Percentiles rank a stretch among this genome's conserved stretches.
These are phyloP conservation scores for Epirrhoe tristata DNA, from an alignment of 2,888 invertebrate species.

Conservation along the genomic window DNA sequence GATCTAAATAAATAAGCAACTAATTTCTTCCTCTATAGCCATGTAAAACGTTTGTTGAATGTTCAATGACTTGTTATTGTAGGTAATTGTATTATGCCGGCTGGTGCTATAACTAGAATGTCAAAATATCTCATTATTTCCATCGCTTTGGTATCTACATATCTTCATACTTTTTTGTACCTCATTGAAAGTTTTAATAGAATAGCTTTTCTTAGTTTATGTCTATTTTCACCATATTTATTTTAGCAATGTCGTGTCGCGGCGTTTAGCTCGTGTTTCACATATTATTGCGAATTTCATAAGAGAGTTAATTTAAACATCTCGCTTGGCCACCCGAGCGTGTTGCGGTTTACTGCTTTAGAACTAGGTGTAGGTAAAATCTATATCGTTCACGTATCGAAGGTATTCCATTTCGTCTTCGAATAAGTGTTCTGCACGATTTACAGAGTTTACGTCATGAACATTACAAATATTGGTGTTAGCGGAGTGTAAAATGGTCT, in stretches of 20 bases:
- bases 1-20: no score
- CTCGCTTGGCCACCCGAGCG: conserved; percentile 66
- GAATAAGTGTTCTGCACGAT: conserved; percentile 56
- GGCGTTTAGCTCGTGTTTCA: conserved; percentile 54
- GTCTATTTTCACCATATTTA: conserved; percentile 9
- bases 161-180: neutral
- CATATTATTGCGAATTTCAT: conserved; percentile 62
- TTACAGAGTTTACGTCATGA: conserved; percentile 64
- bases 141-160: neutral
- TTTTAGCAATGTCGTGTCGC: conserved; percentile 30
- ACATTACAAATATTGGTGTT: conserved; percentile 55
- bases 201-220: neutral
- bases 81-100: no score
- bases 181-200: neutral
- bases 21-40: no score
- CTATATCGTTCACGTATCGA: conserved; percentile 45
- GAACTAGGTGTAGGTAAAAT: conserved; percentile 47
- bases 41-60: neutral
- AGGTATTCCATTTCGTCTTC: conserved; percentile 55
- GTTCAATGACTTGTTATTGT: no score
- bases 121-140: no score
- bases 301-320: conserved; percentile 63
- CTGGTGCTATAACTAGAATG: no score
- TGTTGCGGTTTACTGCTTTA: conserved; percentile 54
- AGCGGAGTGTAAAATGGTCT: conserved; percentile 66